Evolutionary conservation across 2,888 invertebrate species (phyloP), one percentile per base, ranked within the genome.

Genomic region (Rhaphigaster nebulosa): DNA sequence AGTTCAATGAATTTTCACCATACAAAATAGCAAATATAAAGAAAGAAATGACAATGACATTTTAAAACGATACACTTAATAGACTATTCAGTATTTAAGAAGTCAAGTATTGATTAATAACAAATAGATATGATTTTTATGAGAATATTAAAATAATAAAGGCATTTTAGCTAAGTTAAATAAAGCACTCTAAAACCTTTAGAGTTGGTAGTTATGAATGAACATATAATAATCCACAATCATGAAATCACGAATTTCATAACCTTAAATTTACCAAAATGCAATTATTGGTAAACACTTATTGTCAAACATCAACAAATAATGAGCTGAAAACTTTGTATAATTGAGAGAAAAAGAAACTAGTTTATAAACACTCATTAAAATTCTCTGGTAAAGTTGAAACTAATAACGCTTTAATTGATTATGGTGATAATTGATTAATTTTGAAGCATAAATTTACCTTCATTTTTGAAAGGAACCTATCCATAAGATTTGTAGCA

Each of bases 391-490:
- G 29, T 29, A n/a, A n/a, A n/a, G n/a, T n/a, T n/a, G n/a, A n/a
- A n/a, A n/a, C n/a, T n/a, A n/a, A n/a, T n/a, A n/a, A n/a, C n/a
- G n/a, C n/a, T n/a, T n/a, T n/a, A n/a, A n/a, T n/a, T n/a, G n/a
- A n/a, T n/a, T n/a, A n/a, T n/a, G n/a, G n/a, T n/a, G n/a, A n/a
- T 5, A 70, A 45, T 18, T 65, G 60, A 90, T 26, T 56, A 26
- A 56, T 56, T 56, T 56, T 26, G 5, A 5, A 26, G 8, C 12
- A 60, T n/a, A 60, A n/a, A 90, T 94, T 94, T 92, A 96, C 96
- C 94, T 97, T 97, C 97, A 97, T 97, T 94, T 96, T 97, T 65
- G 97, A 96, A 91, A 97, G 94, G 94, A 97, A 97, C 92, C 97
- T 95, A 94, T 97, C 97, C 93, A 97, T 96, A 93, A 97, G 94